Base-by-base conservation (phyloP, 2,888 invertebrate species). In the Stenolophus ochropezus region DNA sequence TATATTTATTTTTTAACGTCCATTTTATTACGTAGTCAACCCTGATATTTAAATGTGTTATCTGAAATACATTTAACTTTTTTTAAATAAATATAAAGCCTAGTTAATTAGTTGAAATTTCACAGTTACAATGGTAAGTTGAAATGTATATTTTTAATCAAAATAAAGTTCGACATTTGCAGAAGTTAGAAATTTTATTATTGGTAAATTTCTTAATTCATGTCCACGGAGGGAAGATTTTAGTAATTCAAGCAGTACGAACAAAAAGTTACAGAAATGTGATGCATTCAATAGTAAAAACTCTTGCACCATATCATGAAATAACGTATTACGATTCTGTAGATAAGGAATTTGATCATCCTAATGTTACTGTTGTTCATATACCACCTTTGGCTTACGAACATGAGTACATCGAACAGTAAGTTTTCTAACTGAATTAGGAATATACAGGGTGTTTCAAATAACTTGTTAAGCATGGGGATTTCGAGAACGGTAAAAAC, bases 251-350 rank as follows among this genome's bases (percentile, higher is more conserved):
- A 23, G 2, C 11, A 25, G 33, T 53, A 11, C 27, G 53, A 18
- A 27, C 33, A n/a, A 27, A 16, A 23, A 75, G 75, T 53, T 53
- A 75, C 53, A 16, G 6, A 5, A 75, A 51, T 75, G 3, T 53
- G 8, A 53, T 75, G 51, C 11, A 8, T 8, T 51, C 75, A 21
- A 18, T 75, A 53, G 25, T 75, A 8, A 16, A 75, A 16, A 23
- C 6, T 53, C 47, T 75, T 14, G 75, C 75, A n/a, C 21, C 25
- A 8, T 4, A 56, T 25, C 75, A 75, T 56, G 51, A 51, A 51
- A 56, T 75, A 8, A 53, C 53, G 14, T 75, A 53, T 75, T 53
- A 51, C 16, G 27, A 18, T 53, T 11, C 27, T 25, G 6, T 16
- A 6, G 27, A 75, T 16, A 53, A 16, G 11, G 18, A 27, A 20